Percentiles rank a stretch among this genome's conserved stretches.
Evolutionary conservation across 2,888 invertebrate genomes (phyloP).

Genomic region (Anodontia alba): DNA sequence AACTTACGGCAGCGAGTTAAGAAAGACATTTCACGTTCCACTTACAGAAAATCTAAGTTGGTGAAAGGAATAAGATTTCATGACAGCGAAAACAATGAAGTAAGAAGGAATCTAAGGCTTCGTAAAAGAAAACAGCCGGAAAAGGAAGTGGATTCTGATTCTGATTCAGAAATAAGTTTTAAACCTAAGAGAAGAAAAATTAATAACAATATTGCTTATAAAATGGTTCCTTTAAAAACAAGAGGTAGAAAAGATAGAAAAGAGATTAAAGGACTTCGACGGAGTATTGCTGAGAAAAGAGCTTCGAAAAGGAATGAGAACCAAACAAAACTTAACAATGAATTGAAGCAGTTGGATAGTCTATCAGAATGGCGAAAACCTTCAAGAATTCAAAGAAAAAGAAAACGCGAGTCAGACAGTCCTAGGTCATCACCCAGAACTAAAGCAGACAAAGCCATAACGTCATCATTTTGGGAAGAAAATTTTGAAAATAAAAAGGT

Average conservation of each 20-base stretch:
- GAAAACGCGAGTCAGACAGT: background rate
- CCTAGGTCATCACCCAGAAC: background rate
- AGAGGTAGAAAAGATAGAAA: background rate
- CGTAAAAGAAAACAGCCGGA: background rate
- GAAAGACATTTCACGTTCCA: background rate
- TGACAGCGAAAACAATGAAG: background rate
- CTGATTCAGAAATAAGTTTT: constrained; percentile 3
- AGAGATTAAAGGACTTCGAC: background rate
- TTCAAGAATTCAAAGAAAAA: background rate
- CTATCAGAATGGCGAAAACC: background rate
- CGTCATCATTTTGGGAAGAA: background rate
- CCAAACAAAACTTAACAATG: background rate
- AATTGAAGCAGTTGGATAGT: background rate
- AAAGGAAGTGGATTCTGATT: background rate
- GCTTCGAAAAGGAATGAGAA: background rate
- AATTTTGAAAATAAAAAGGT: background rate
- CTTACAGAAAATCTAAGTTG: background rate
- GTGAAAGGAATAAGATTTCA: background rate
- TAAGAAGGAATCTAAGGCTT: background rate
- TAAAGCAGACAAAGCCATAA: background rate
- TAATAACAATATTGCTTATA: background rate
- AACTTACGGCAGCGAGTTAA: background rate
- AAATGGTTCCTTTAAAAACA: background rate
- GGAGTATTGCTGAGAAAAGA: constrained; percentile 2
- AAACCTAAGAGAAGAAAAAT: constrained; percentile 6